These are phyloP conservation scores for Stomatorhinus walkeri DNA, from an alignment of 2,797 vertebrate species.

Conservation along the genomic window DNA sequence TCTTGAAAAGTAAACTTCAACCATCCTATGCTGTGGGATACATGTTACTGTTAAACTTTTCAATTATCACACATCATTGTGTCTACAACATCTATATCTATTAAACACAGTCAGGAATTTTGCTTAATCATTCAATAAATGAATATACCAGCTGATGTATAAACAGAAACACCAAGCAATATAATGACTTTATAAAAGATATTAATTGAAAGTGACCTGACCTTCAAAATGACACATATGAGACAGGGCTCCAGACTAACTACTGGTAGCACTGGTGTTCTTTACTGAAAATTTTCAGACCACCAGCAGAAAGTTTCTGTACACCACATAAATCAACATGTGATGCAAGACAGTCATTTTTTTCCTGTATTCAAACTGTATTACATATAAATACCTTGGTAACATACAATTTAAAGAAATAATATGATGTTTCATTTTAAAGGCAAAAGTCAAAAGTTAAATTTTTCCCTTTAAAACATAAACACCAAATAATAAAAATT, in stretches of 20 bases:
- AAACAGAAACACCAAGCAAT: not conserved
- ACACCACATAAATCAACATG: not conserved
- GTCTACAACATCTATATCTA: not conserved
- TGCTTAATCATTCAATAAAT: not conserved
- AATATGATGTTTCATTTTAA: not conserved
- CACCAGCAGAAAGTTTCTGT: not conserved
- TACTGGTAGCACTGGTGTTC: not conserved
- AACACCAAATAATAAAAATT: not conserved
- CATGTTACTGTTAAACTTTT: not conserved
- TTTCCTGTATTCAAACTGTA: not conserved
- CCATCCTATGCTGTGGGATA: not conserved
- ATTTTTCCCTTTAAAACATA: not conserved
- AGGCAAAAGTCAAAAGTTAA: not conserved
- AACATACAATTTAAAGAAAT: not conserved
- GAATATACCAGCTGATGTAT: not conserved
- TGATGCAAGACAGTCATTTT: not conserved
- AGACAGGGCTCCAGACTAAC: not conserved
- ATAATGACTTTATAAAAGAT: not conserved
- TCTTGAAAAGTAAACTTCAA: not conserved
- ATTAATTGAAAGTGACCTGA: not conserved
- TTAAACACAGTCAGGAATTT: not conserved
- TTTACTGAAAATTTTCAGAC: not conserved
- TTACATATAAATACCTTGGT: not conserved
- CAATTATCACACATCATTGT: not conserved
- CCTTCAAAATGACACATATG: not conserved